Conservation (phyloP, 1,140 invertebrate genomes). For the Artemia franciscana region DNA sequence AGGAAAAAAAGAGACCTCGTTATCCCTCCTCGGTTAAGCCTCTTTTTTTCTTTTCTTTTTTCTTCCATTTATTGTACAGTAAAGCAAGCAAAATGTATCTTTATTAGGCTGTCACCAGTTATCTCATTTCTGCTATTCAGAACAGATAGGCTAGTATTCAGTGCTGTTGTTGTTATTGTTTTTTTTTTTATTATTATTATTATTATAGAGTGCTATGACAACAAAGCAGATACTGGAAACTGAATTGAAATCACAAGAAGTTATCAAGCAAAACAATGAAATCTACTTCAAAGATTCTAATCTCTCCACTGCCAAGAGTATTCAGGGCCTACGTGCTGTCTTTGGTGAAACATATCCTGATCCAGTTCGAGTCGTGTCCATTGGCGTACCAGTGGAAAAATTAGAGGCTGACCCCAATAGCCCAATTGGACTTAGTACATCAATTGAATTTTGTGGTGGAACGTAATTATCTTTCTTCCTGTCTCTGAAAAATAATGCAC, state of each 20-base stretch:
- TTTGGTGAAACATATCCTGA: conserved; percentile 99
- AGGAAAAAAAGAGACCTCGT: no score
- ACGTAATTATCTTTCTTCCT: conserved; percentile 38
- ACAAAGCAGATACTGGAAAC: conserved; percentile 58
- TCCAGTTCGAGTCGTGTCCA: conserved; percentile 84
- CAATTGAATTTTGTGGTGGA: conserved; percentile 99
- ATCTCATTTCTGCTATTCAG: no score
- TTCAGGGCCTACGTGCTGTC: conserved; percentile 84
- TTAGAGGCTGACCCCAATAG: conserved; percentile 63
- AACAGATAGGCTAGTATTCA: no score
- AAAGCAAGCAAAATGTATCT: no score
- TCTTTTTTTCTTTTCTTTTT: no score
- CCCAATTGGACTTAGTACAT: conserved; percentile 49
- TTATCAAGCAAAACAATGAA: conserved; percentile 50
- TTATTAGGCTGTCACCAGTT: no score
- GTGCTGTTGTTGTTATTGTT: no score
- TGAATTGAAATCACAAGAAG: conserved; percentile 49
- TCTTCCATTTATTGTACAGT: no score
- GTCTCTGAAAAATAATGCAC: no score
- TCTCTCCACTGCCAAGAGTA: conserved; percentile 61
- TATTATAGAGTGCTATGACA: conserved; percentile 59
- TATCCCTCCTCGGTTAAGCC: no score
- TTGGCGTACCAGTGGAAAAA: conserved; percentile 76
- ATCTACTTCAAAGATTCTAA: conserved; percentile 79
- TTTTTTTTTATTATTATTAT: no score